A percentile compares a stretch with the other conserved stretches of the same genome.
phyloP scores from a whole-genome alignment of 1,140 invertebrate genomes.

The Drosophila biarmipes region DNA sequence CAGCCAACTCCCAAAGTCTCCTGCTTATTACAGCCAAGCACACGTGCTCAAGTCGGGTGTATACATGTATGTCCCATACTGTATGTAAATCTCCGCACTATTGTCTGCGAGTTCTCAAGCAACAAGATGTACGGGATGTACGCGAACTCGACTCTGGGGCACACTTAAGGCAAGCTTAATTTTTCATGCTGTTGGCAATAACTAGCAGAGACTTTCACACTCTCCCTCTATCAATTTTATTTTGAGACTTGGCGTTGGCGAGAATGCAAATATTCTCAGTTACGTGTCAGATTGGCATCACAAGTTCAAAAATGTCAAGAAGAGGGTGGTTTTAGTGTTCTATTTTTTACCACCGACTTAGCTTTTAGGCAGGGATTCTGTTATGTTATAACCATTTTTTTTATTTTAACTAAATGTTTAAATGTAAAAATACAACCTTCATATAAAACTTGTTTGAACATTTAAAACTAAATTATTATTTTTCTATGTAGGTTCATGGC shows the following conservation, averaged over 20 bases:
- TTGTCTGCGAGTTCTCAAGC: slow-evolving; percentile 51
- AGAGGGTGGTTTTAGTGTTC: background rate
- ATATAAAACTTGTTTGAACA: no score
- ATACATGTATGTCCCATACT: background rate
- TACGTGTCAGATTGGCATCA: slow-evolving; percentile 44
- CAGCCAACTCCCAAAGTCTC: slow-evolving; percentile 69
- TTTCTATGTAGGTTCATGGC: no score
- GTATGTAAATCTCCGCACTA: slow-evolving; percentile 70
- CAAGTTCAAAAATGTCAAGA: slow-evolving; percentile 2
- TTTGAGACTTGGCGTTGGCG: slow-evolving; percentile 39
- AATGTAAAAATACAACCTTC: no score
- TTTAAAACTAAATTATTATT: no score
- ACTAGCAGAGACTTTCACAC: slow-evolving; percentile 40
- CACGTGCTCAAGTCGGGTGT: slow-evolving; percentile 47
- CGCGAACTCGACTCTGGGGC: slow-evolving; percentile 54
- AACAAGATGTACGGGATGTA: slow-evolving; percentile 39
- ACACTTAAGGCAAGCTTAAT: slow-evolving; percentile 70
- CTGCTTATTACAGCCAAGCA: slow-evolving; percentile 68
- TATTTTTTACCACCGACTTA: no score
- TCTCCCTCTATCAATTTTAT: slow-evolving; percentile 40
- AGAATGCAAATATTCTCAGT: slow-evolving; percentile 44
- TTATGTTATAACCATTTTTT: no score
- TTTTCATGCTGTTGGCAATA: slow-evolving; percentile 73
- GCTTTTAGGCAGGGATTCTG: no score
- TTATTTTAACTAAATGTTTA: background rate